Evolutionary conservation across 2,888 invertebrate genomes (phyloP).

Genomic region (Stenichneumon culpator): DNA sequence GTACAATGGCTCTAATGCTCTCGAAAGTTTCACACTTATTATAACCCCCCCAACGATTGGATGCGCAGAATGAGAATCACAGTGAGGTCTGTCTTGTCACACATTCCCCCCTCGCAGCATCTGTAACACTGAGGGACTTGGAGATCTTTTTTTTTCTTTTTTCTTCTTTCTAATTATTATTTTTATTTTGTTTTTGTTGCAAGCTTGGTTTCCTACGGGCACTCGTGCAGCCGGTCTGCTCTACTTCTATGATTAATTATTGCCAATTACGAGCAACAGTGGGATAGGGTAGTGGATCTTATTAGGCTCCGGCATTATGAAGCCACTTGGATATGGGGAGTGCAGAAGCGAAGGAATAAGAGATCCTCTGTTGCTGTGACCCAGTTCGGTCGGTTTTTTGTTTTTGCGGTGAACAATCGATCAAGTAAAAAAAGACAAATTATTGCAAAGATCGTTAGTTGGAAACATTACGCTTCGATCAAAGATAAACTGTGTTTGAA

Average conservation of each 20-base stretch:
- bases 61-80: slow-evolving; percentile 56
- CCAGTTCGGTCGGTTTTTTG: slow-evolving; percentile 1
- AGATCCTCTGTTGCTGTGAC: slow-evolving; percentile 15
- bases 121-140: slow-evolving; percentile 11
- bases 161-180: slow-evolving; percentile 12
- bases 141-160: slow-evolving; percentile 11
- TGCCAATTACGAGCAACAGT: slow-evolving; percentile 57
- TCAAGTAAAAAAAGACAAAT: neutral
- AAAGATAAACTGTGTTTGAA: no score
- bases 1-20: slow-evolving; percentile 11
- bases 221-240: slow-evolving; percentile 43
- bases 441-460: slow-evolving; percentile 11
- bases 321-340: neutral
- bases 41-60: slow-evolving; percentile 25
- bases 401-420: neutral
- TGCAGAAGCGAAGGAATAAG: neutral
- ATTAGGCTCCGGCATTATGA: slow-evolving; percentile 8
- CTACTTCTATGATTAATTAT: slow-evolving; percentile 65
- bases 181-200: neutral
- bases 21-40: slow-evolving; percentile 44
- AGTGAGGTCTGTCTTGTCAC: slow-evolving; percentile 50
- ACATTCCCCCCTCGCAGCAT: slow-evolving; percentile 21
- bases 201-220: slow-evolving; percentile 32
- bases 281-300: slow-evolving; percentile 17
- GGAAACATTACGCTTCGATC: neutral